Base-by-base conservation (phyloP, 1,140 invertebrate genomes). In the Anastrepha obliqua region DNA sequence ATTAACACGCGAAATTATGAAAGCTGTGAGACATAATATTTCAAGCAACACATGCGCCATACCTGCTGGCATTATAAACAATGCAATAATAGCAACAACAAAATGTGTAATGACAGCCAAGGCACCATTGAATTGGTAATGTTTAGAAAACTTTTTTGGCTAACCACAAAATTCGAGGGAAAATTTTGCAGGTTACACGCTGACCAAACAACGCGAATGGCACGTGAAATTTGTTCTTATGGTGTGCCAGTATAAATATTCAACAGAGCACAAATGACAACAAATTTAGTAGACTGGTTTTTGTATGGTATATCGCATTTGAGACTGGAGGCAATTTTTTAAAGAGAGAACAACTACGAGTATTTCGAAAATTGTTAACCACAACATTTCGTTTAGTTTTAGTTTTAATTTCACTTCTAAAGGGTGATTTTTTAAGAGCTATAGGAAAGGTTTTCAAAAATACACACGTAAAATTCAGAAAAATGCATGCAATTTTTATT, bases 1-100 rank as follows among this genome's bases (percentile, higher is more conserved):
- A 55, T 81, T 81, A 81, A 81, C 74, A 81, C 74, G 74, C 29
- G 74, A 81, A 81, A 81, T 81, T 81, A 81, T 81, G 74, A 81
- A 81, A 81, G 51, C 74, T 9, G 20, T 81, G 74, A 20, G 74
- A 55, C 74, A 55, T 51, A 20, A 81, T n/a, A 81, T 81, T 58
- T 55, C 20, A 81, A 20, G 47, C 44, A 20, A 2, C n/a, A 55
- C n/a, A 81, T 81, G 51, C 74, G 51, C 51, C 11, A 55, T 55
- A 11, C 51, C n/a, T 20, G 64, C 64, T 67, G 29, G 29, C 64
- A 39, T 67, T 20, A 81, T 55, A 81, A 58, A 81, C 74, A 81
- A 81, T 81, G 51, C 74, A 81, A 42, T 47, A 11, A 55, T 55
- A 42, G 55, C 74, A 81, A 81, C 51, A 81, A 81, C 74, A 81